A percentile compares a stretch with the other conserved stretches of the same genome.
Conservation (phyloP, 2,113 vertebrate genomes). For the Rhea americana region DNA sequence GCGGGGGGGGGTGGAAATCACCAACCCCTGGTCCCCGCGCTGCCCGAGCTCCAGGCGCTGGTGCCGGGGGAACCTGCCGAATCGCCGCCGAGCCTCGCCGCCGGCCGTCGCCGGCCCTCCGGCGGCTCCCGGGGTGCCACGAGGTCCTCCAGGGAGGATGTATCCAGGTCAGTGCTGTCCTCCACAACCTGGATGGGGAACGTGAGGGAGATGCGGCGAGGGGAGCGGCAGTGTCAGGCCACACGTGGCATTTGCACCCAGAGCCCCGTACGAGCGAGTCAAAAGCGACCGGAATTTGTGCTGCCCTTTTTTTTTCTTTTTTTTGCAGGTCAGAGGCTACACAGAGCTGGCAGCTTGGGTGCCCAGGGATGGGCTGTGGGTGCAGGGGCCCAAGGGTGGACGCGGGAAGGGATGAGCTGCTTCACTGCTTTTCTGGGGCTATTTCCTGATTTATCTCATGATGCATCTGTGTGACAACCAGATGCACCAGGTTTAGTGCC, state of each 20-base stretch:
- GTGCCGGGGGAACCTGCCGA: neutral
- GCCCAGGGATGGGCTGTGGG: neutral
- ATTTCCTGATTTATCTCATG: neutral
- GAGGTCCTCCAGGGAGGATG: conserved; percentile 69
- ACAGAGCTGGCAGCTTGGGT: neutral
- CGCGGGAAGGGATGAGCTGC: neutral
- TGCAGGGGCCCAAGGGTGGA: neutral
- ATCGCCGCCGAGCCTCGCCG: conserved; percentile 8
- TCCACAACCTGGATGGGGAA: conserved; percentile 47
- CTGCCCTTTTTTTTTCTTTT: neutral
- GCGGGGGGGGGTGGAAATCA: neutral
- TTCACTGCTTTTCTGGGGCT: neutral
- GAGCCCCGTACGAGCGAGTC: neutral
- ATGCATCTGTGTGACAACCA: no score
- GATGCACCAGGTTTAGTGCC: neutral
- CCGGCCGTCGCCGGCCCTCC: neutral
- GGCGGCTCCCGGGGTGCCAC: neutral
- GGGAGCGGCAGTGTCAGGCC: neutral
- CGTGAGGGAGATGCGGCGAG: neutral
- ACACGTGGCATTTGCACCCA: no score
- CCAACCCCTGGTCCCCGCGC: conserved; percentile 45
- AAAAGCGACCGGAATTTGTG: neutral
- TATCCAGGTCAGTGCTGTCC: conserved; percentile 67
- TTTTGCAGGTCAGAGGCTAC: neutral
- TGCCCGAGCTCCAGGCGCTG: conserved; percentile 56